Evolutionary conservation across 2,888 invertebrate genomes (phyloP), one percentile per base, ranked within the genome.

Genomic region (Mythimna pallens): DNA sequence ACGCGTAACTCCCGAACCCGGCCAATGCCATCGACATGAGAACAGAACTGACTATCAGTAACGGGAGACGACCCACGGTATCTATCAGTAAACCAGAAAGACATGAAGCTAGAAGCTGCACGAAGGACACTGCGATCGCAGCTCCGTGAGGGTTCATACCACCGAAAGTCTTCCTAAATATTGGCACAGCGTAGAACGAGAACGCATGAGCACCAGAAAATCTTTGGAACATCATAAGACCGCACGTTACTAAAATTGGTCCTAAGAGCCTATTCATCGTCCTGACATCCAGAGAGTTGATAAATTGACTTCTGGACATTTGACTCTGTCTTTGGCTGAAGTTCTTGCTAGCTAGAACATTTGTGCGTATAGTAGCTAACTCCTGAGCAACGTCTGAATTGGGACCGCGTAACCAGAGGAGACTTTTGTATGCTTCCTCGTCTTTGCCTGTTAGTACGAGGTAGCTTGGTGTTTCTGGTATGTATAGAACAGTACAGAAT

Each of bases 381-480:
- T 98, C 98, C 81, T 97, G 97, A 65, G 97, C 97, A 67, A 98
- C 97, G 91, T 98, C 98, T 0, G 98, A 97, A 80, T 97, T 97
- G 1, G 98, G 97, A n/a, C 98, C 98, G n/a, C 99, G 97, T 25
- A 99, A 94, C 98, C 98, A 98, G 65, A 98, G 97, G 25, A 99
- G 94, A 54, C 98, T 98, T 89, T 96, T 96, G 81, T 96, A 96
- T 0, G 96, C 96, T 85, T 96, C 96, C 79, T 97, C 97, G 87
- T 98, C 98, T 88, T 97, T 97, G 3, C 98, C 98, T 70, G 97
- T 97, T 3, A 98, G 96, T 6, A 98, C 97, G 77, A 98, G 96
- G 92, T 98, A 98, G 89, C 98, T 98, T 22, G 99, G 99, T 55
- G 99, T 98, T 95, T 99, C 99, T 47, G 99, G 99, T 88, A 99